phyloP scores from a whole-genome alignment of 2,797 vertebrate species.

The Anguilla anguilla region DNA sequence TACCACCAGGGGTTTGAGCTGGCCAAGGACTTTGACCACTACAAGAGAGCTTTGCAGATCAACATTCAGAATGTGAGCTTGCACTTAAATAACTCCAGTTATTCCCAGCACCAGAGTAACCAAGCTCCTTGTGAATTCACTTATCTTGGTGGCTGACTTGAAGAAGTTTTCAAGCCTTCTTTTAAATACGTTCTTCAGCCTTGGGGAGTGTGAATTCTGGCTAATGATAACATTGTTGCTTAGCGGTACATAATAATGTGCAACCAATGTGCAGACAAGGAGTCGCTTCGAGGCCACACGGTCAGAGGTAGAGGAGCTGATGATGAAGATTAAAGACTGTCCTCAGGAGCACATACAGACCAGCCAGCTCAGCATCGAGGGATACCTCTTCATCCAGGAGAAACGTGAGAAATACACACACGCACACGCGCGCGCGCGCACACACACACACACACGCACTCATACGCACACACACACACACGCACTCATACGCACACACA shows the following conservation, averaged over 20 bases:
- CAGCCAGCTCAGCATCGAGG: constrained; percentile 89
- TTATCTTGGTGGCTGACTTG: background rate
- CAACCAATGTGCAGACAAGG: constrained; percentile 76
- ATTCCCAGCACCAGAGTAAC: background rate
- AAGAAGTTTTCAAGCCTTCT: background rate
- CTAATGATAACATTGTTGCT: background rate
- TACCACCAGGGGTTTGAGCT: constrained; percentile 98
- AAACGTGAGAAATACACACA: constrained; percentile 79
- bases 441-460: background rate
- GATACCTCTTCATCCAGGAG: constrained; percentile 95
- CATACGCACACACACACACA: no score
- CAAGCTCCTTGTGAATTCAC: background rate
- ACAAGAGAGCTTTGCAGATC: constrained; percentile 92
- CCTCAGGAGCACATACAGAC: constrained; percentile 90
- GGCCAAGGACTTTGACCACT: constrained; percentile 97
- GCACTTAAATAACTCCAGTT: background rate
- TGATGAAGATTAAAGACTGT: constrained; percentile 88
- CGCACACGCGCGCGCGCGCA: background rate
- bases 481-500: no score
- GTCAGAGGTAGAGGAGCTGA: constrained; percentile 90
- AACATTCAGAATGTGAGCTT: constrained; percentile 97
- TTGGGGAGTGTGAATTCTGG: background rate
- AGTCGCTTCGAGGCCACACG: constrained; percentile 93
- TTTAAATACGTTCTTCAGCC: background rate
- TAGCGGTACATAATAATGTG: background rate